phyloP scores from a whole-genome alignment of 2,113 vertebrate genomes.

The Python bivittatus region DNA sequence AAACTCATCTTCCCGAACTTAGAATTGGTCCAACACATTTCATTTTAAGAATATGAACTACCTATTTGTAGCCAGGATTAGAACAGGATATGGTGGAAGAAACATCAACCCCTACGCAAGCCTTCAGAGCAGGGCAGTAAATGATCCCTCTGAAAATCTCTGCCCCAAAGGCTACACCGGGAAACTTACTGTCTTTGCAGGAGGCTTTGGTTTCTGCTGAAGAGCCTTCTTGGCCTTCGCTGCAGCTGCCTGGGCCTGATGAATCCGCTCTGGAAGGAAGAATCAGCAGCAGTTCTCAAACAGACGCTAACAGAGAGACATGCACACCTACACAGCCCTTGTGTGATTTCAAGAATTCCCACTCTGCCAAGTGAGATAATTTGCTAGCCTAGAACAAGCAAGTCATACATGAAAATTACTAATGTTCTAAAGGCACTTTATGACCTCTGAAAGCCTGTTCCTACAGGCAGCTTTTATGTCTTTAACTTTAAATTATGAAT shows the following conservation, averaged over 20 bases:
- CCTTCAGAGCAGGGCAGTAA: not conserved
- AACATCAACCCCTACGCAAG: not conserved
- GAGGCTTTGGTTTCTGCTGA: conserved; percentile 95
- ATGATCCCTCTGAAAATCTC: not conserved
- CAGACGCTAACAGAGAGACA: conserved; percentile 39
- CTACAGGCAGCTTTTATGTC: not conserved
- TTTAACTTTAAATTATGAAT: not conserved
- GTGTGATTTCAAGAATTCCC: not conserved
- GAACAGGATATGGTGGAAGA: too few species aligned
- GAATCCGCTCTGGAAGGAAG: conserved; percentile 86
- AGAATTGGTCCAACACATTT: not conserved
- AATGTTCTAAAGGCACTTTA: not conserved
- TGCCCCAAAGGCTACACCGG: not conserved
- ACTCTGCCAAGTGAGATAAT: not conserved
- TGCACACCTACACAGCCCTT: not conserved
- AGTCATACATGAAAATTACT: not conserved
- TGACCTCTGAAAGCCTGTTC: not conserved
- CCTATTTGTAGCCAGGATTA: not conserved
- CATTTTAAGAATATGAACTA: not conserved
- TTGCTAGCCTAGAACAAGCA: not conserved
- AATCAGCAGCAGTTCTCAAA: conserved; percentile 58
- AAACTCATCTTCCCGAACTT: not conserved
- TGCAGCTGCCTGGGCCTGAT: conserved; percentile 96
- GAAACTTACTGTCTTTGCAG: conserved; percentile 85
- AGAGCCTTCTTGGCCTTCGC: conserved; percentile 96